A percentile compares a stretch with the other conserved stretches of the same genome.
Evolutionary conservation across 2,797 vertebrate species (phyloP).

Genomic region (Cyprinodon diabolis): DNA sequence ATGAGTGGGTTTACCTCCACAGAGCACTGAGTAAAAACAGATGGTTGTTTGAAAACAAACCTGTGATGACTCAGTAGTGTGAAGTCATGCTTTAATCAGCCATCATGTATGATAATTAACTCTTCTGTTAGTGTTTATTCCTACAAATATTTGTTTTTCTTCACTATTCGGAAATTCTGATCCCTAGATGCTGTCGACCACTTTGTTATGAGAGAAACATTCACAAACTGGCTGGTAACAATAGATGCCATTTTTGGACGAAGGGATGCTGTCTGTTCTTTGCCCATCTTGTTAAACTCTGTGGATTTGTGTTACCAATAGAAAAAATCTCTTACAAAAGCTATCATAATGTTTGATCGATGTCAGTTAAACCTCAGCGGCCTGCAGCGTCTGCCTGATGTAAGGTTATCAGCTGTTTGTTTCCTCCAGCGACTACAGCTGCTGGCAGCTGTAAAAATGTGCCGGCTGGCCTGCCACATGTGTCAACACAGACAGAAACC

Average conservation of each 20-base stretch:
- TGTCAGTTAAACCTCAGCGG: neutral
- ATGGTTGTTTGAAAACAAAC: neutral
- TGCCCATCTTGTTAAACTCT: neutral
- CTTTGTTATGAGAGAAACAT: conserved; percentile 12
- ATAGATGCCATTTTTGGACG: neutral
- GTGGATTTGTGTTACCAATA: neutral
- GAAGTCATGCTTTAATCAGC: neutral
- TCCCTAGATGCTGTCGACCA: neutral
- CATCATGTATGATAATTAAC: neutral
- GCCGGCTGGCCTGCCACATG: neutral
- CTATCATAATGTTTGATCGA: neutral
- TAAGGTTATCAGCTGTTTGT: conserved; percentile 4
- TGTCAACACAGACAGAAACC: neutral
- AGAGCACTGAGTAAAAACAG: neutral
- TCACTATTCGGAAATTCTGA: neutral
- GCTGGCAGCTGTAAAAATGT: neutral
- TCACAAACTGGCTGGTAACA: neutral
- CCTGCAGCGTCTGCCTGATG: neutral
- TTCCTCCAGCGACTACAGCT: conserved; percentile 9
- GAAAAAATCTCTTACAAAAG: neutral
- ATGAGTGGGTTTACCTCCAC: neutral
- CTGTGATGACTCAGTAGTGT: neutral
- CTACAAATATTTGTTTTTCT: neutral
- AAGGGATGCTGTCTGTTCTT: neutral
- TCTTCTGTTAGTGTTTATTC: neutral